These are phyloP conservation scores for Drosophila teissieri DNA, from an alignment of 1,140 invertebrate genomes.

Conservation along the genomic window DNA sequence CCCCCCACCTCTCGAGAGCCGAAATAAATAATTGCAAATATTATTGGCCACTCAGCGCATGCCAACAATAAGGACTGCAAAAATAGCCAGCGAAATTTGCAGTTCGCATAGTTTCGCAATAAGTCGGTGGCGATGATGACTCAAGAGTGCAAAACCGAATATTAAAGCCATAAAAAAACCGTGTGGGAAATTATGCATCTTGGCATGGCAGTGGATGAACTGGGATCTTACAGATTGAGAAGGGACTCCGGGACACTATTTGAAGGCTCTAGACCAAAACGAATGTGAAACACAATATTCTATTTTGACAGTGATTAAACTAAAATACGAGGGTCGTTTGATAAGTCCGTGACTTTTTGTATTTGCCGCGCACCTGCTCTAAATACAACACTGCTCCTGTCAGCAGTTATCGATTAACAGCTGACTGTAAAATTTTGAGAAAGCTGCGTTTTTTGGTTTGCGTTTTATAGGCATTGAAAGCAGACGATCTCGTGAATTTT, in stretches of 20 bases:
- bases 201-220: constrained; percentile 14
- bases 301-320: not conserved
- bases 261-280: constrained; percentile 8
- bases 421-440: no score
- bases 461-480: no score
- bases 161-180: constrained; percentile 68
- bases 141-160: constrained; percentile 57
- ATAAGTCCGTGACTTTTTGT: no score
- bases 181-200: constrained; percentile 18
- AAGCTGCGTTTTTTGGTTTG: no score
- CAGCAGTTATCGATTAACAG: no score
- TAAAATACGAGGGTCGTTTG: no score
- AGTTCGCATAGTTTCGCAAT: constrained; percentile 77
- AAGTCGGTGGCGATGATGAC: constrained; percentile 44
- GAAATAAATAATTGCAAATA: constrained; percentile 81
- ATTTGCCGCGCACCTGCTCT: no score
- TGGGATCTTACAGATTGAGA: constrained; percentile 20
- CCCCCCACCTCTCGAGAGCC: constrained; percentile 39
- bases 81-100: constrained; percentile 57
- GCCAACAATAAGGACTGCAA: constrained; percentile 55
- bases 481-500: no score
- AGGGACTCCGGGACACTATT: constrained; percentile 8
- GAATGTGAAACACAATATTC: constrained; percentile 19
- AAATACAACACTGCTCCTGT: no score
- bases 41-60: constrained; percentile 80